Evolutionary conservation across 92 coral and sea anemone genomes (phyloP), one percentile per base, ranked within the genome.

Genomic region (Epizoanthus illoricatus): DNA sequence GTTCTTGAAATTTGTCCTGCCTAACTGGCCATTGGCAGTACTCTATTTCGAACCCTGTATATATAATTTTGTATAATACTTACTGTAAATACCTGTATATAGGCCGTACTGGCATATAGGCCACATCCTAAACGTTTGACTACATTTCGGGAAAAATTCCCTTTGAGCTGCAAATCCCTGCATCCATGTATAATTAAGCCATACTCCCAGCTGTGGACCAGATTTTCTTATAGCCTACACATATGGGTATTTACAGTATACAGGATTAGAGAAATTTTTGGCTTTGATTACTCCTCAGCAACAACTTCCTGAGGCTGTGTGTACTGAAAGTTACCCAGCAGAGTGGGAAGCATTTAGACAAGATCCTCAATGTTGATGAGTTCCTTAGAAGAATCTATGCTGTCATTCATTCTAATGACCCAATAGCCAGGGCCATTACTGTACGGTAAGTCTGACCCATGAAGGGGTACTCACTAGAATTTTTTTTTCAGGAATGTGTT

Each of bases 381-480:
- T 93, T 96, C 79, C 75, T 96, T 85, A 84, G 93, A 80, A 91
- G 99, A 36, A 90, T 96, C 43, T 96, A 91, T 84, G 89, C 99
- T 4, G 99, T 96, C 23, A 96, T 96, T 47, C 93, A 96, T 81
- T 94, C 98, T 33, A 96, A 96, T 84, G 99, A 96, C 80, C 99
- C 99, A 39, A 89, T 96, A n/a, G 99, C 99, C 12, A 96, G 99
- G 69, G 97, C 99, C 33, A 96, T 96, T 54, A 96, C 99, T 63
- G 91, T 96, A 20, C 88, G 98, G 98, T 95, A 83, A 45, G 56
- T 36, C n/a, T 28, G 16, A 64, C 43, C 4, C 4, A 2, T 5
- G 16, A 43, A 20, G 20, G 4, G n/a, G 8, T 70, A 43, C 49
- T 43, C 49, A 28, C 33, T 28, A 1, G 33, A 28, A 28, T 28